A percentile compares a stretch with the other conserved stretches of the same genome.
These are phyloP conservation scores for Varanus salvator DNA, from an alignment of 2,113 vertebrate species.

Conservation along the genomic window DNA sequence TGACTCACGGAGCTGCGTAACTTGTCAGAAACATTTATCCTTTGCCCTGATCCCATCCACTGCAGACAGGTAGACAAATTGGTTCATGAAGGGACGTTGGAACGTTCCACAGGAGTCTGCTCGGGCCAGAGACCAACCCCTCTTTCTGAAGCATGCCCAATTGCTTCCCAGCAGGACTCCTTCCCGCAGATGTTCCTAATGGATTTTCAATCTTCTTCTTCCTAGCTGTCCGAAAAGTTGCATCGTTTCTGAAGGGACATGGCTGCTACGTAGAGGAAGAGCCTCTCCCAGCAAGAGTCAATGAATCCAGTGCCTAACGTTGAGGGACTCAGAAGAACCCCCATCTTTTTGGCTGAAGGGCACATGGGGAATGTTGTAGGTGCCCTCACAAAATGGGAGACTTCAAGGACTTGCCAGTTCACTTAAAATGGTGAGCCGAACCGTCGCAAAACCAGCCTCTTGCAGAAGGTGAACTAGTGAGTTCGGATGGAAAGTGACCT, in stretches of 20 bases:
- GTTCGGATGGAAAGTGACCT: too few relatives aligned
- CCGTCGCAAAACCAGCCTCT: too few relatives aligned
- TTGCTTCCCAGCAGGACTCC: background rate
- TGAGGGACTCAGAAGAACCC: rapidly evolving
- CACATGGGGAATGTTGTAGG: too few relatives aligned
- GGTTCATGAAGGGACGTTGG: background rate
- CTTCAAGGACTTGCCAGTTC: too few relatives aligned
- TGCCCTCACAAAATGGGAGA: too few relatives aligned
- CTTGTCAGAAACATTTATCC: background rate
- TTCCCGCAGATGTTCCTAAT: background rate
- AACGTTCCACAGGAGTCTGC: background rate
- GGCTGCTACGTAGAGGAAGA: too few relatives aligned
- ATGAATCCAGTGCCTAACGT: background rate
- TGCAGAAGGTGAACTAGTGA: too few relatives aligned
- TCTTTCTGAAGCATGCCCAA: background rate
- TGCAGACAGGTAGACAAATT: conserved; percentile 17
- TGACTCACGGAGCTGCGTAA: background rate
- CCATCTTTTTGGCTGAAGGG: too few relatives aligned
- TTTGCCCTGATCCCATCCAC: background rate
- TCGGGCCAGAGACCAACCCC: background rate
- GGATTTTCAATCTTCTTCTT: background rate
- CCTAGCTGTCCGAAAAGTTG: background rate
- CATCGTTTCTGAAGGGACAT: too few relatives aligned
- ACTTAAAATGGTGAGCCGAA: too few relatives aligned
- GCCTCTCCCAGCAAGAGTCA: background rate